These are phyloP conservation scores for Leucania comma DNA, from an alignment of 2,888 invertebrate genomes.

Conservation along the genomic window DNA sequence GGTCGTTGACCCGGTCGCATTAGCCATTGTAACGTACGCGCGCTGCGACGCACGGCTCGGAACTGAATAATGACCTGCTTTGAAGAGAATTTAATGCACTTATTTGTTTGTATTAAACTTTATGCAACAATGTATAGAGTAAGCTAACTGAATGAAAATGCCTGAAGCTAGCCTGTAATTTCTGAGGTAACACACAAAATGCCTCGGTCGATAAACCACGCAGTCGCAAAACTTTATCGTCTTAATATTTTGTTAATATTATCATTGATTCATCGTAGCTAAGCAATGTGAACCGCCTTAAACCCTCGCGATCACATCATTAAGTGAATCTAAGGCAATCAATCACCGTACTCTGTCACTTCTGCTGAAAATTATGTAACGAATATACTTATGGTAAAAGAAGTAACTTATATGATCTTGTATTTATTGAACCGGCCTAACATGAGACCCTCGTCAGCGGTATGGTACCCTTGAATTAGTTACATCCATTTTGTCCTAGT, in stretches of 20 bases:
- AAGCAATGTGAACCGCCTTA: constrained; percentile 4
- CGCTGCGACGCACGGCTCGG: too few species aligned
- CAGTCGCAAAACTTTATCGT: neutral
- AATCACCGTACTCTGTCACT: constrained; percentile 47
- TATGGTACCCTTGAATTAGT: constrained; percentile 54
- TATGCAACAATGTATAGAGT: neutral
- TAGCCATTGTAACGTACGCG: too few species aligned
- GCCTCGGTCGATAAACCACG: neutral
- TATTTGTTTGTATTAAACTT: neutral
- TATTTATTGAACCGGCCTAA: constrained; percentile 40
- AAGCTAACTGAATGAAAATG: neutral
- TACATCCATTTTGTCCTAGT: constrained; percentile 49
- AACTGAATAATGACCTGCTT: neutral
- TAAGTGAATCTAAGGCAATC: constrained; percentile 44
- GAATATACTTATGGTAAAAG: constrained; percentile 33
- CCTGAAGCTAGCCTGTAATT: neutral
- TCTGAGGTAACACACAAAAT: constrained; percentile 5
- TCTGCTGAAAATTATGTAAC: constrained; percentile 35
- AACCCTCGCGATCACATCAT: constrained; percentile 34
- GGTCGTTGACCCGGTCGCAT: too few species aligned
- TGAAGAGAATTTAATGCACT: neutral
- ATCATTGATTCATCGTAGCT: constrained; percentile 17
- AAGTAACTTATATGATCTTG: constrained; percentile 37
- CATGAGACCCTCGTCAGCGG: constrained; percentile 52
- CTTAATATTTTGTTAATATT: constrained; percentile 16